A percentile compares a stretch with the other conserved stretches of the same genome.
phyloP scores from a whole-genome alignment of 2,888 invertebrate species.

The Rhagium mordax region DNA sequence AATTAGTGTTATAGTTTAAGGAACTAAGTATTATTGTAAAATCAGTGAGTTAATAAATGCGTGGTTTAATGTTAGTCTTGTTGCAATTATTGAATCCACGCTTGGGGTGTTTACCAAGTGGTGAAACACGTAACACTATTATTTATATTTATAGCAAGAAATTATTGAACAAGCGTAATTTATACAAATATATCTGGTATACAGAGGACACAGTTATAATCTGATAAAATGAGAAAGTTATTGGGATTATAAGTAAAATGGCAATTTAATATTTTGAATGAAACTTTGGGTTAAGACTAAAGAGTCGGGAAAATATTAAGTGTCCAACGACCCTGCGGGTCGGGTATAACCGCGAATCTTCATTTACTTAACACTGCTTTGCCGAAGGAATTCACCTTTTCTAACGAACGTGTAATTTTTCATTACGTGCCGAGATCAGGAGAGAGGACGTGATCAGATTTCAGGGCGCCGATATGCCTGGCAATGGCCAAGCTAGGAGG shows the following conservation, averaged over 20 bases:
- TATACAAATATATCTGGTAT: too few species aligned
- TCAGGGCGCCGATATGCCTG: slow-evolving; percentile 64
- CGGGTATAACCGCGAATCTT: slow-evolving; percentile 29
- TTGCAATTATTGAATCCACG: too few species aligned
- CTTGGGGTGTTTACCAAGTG: too few species aligned
- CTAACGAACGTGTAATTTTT: slow-evolving; percentile 74
- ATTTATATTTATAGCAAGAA: too few species aligned
- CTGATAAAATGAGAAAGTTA: background rate
- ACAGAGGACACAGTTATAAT: too few species aligned
- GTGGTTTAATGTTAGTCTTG: too few species aligned
- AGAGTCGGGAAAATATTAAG: slow-evolving; percentile 15
- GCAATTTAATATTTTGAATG: background rate
- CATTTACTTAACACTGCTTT: slow-evolving; percentile 28
- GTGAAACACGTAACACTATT: too few species aligned
- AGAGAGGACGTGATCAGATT: slow-evolving; percentile 71
- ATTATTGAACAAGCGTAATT: too few species aligned
- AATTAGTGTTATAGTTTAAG: too few species aligned
- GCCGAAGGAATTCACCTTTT: slow-evolving; percentile 44
- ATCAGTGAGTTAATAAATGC: too few species aligned
- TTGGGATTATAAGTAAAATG: slow-evolving; percentile 2
- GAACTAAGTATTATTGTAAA: too few species aligned
- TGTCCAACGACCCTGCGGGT: slow-evolving; percentile 21
- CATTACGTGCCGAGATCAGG: slow-evolving; percentile 80
- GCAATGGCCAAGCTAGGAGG: slow-evolving; percentile 43
- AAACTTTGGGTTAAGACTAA: background rate